A percentile compares a stretch with the other conserved stretches of the same genome.
Evolutionary conservation across 2,113 vertebrate genomes (phyloP).

Genomic region (Nerophis ophidion): DNA sequence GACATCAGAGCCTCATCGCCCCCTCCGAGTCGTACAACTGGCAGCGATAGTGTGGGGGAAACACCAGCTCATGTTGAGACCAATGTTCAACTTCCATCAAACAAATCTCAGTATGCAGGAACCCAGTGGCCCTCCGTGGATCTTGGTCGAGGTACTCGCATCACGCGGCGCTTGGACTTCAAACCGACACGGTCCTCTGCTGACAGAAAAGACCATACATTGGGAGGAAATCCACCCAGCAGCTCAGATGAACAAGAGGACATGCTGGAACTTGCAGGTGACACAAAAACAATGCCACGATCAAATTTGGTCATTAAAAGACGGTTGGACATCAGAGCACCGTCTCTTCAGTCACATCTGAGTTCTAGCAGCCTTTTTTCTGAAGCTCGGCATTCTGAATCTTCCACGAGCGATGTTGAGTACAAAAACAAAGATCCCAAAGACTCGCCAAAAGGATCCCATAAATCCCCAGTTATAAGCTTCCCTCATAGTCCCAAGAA

Average conservation of each 20-base stretch:
- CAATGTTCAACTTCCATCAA: background rate
- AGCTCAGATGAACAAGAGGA: slow-evolving; percentile 16
- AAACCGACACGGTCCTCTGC: background rate
- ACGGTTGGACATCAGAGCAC: slow-evolving; percentile 30
- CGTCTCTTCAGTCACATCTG: background rate
- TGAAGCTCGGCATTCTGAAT: slow-evolving; percentile 7
- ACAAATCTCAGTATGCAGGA: background rate
- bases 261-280: background rate
- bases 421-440: slow-evolving; percentile 28
- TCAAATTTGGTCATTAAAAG: slow-evolving; percentile 4
- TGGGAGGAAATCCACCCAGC: slow-evolving; percentile 2
- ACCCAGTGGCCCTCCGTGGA: slow-evolving; percentile 1
- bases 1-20: slow-evolving; percentile 15
- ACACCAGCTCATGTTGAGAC: background rate
- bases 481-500: slow-evolving; percentile 20
- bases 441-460: slow-evolving; percentile 2
- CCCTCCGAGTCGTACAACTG: slow-evolving; percentile 1
- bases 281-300: too few species aligned
- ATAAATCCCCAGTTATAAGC: slow-evolving; percentile 1
- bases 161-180: background rate
- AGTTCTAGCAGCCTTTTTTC: background rate
- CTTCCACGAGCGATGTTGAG: slow-evolving; percentile 33
- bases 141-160: background rate
- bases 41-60: slow-evolving; percentile 17
- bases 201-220: background rate